Evolutionary conservation across 2,797 vertebrate genomes (phyloP).

Genomic region (Aulostomus chinensis): DNA sequence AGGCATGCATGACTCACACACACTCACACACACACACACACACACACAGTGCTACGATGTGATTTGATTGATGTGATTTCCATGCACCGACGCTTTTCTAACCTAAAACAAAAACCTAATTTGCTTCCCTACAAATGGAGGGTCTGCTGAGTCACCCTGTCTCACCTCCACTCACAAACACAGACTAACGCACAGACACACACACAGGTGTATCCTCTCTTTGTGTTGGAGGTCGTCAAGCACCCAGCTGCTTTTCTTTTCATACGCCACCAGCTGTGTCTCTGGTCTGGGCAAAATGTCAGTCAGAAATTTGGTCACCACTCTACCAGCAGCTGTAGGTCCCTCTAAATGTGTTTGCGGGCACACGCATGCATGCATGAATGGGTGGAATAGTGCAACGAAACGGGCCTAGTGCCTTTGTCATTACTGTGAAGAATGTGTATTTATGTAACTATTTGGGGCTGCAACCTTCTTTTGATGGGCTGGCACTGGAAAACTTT

Average conservation of each 20-base stretch:
- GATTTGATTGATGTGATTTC: not conserved
- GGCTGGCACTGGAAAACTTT: not conserved
- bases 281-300: slow-evolving; percentile 20
- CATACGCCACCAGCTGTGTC: slow-evolving; percentile 31
- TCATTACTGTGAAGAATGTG: not conserved
- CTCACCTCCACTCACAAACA: slow-evolving; percentile 1
- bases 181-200: slow-evolving; percentile 12
- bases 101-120: slow-evolving; percentile 7
- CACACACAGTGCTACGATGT: too few species aligned
- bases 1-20: too few species aligned
- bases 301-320: slow-evolving; percentile 10
- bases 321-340: slow-evolving; percentile 22
- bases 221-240: slow-evolving; percentile 49
- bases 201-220: slow-evolving; percentile 46
- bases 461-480: not conserved
- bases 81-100: not conserved
- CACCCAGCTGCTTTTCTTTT: slow-evolving; percentile 32
- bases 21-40: not conserved
- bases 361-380: not conserved
- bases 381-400: not conserved
- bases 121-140: slow-evolving; percentile 10
- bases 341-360: not conserved
- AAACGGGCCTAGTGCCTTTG: not conserved
- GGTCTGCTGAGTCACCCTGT: slow-evolving; percentile 23
- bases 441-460: too few species aligned